Conservation (phyloP, 2,797 vertebrate species). For the Oryzias dopingdopingensis region DNA sequence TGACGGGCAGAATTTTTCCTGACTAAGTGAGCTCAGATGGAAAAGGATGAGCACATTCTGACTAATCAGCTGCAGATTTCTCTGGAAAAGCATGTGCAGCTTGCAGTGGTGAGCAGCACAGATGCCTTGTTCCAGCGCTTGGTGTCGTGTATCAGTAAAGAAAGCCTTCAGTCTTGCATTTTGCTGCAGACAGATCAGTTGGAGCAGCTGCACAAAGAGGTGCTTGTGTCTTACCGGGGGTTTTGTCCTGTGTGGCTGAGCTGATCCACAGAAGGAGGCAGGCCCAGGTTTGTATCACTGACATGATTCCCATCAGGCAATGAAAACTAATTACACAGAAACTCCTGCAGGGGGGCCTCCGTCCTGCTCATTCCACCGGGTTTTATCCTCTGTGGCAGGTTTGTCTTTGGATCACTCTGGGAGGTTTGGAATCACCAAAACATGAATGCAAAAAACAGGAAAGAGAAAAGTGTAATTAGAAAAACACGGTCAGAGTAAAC, state of each 20-base stretch:
- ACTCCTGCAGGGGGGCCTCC: slow-evolving; percentile 10
- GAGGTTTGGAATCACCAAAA: slow-evolving; percentile 30
- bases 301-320: slow-evolving; percentile 43
- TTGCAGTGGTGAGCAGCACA: neutral
- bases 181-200: slow-evolving; percentile 14
- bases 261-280: slow-evolving; percentile 60
- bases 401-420: slow-evolving; percentile 36
- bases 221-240: slow-evolving; percentile 68
- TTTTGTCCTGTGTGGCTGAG: slow-evolving; percentile 50
- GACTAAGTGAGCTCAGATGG: slow-evolving; percentile 1
- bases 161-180: slow-evolving; percentile 6
- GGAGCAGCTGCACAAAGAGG: slow-evolving; percentile 47
- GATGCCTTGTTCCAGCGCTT: neutral
- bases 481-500: slow-evolving; percentile 16
- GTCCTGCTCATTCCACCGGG: slow-evolving; percentile 11
- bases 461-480: slow-evolving; percentile 52
- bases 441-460: slow-evolving; percentile 1
- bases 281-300: slow-evolving; percentile 52
- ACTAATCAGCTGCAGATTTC: slow-evolving; percentile 6
- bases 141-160: slow-evolving; percentile 11
- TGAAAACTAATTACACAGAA: neutral
- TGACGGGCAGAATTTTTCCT: slow-evolving; percentile 17
- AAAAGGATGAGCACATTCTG: neutral
- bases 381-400: neutral
- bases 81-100: neutral